A percentile compares a stretch with the other conserved stretches of the same genome.
Conservation (phyloP, 2,797 vertebrate species). For the Ataeniobius toweri region DNA sequence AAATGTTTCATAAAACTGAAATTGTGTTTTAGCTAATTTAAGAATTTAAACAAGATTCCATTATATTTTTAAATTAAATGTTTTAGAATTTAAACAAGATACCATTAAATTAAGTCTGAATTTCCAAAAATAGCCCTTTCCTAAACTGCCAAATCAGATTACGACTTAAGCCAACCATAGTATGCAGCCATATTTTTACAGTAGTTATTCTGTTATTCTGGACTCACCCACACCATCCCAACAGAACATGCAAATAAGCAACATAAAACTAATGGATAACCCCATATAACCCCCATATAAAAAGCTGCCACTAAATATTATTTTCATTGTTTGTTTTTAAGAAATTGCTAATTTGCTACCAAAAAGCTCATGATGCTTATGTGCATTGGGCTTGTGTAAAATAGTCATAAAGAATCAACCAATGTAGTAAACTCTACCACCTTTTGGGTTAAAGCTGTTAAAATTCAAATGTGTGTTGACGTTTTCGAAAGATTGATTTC, state of each 20-base stretch:
- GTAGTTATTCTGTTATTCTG: background rate
- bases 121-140: background rate
- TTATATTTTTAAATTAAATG: background rate
- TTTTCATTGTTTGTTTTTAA: background rate
- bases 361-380: background rate
- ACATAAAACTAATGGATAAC: background rate
- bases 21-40: no score
- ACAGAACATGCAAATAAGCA: background rate
- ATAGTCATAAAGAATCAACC: background rate
- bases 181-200: background rate
- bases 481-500: constrained; percentile 15
- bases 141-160: background rate
- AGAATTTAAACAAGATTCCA: background rate
- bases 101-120: background rate
- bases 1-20: no score
- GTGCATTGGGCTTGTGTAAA: background rate
- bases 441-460: background rate
- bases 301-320: background rate
- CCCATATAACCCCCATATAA: background rate
- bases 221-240: background rate
- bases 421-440: background rate
- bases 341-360: background rate
- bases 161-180: background rate
- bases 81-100: background rate
- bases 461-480: background rate